A percentile compares a stretch with the other conserved stretches of the same genome.
Evolutionary conservation across 2,113 vertebrate genomes (phyloP).

Genomic region (Oreochromis niloticus): DNA sequence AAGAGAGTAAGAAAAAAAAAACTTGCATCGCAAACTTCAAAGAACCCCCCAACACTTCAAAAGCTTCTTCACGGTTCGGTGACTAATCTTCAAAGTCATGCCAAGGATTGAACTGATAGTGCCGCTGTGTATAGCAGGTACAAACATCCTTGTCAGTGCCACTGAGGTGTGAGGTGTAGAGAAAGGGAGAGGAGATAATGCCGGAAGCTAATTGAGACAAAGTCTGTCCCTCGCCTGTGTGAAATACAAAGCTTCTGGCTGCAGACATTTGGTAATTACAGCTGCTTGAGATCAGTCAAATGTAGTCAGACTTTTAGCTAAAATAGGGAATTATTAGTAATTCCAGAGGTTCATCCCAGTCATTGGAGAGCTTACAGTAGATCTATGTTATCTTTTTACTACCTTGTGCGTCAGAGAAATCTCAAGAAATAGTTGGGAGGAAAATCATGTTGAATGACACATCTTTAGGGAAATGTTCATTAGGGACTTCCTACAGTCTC

Average conservation of each 20-base stretch:
- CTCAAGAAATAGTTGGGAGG: background rate
- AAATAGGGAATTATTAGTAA: slow-evolving; percentile 42
- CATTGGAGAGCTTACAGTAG: background rate
- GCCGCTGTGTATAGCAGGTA: slow-evolving; percentile 39
- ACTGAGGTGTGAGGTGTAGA: slow-evolving; percentile 42
- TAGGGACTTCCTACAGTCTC: background rate
- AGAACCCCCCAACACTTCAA: slow-evolving; percentile 49
- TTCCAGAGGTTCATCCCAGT: slow-evolving; percentile 27
- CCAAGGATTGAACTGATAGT: slow-evolving; percentile 49
- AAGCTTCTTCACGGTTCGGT: slow-evolving; percentile 50
- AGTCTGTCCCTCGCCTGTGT: slow-evolving; percentile 45
- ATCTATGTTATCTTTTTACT: background rate
- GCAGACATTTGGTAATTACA: slow-evolving; percentile 63
- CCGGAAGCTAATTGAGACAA: slow-evolving; percentile 66
- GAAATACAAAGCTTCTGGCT: slow-evolving; percentile 35
- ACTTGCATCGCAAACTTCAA: slow-evolving; percentile 40
- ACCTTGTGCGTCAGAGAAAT: background rate
- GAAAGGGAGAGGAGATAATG: slow-evolving; percentile 53
- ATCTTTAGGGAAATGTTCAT: background rate
- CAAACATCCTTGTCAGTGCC: slow-evolving; percentile 50
- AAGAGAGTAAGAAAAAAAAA: background rate
- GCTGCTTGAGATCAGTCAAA: slow-evolving; percentile 56
- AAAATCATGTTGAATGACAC: background rate
- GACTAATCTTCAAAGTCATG: slow-evolving; percentile 64
- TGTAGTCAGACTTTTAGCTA: slow-evolving; percentile 39